phyloP scores from a whole-genome alignment of 2,888 invertebrate species.

The Tenthredo distinguenda region DNA sequence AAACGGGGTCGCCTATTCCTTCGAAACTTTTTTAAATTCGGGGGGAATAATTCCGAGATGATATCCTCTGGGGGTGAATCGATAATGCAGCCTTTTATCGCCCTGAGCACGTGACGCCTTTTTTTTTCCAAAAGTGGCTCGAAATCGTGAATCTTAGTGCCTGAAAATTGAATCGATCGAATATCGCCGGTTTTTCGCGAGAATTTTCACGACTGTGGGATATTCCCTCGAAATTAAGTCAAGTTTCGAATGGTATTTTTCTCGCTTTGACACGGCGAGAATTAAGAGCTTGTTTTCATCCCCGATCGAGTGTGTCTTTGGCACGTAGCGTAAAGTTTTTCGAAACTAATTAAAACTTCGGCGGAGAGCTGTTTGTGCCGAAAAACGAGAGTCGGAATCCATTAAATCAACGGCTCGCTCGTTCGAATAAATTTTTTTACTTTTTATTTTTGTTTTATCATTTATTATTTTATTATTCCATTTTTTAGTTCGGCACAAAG shows the following conservation, averaged over 20 bases:
- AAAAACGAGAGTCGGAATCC: conserved; percentile 20
- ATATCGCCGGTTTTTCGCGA: no score
- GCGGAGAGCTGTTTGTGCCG: not conserved
- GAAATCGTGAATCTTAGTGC: no score
- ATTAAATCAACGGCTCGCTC: conserved; percentile 2
- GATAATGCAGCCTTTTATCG: no score
- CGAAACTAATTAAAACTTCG: conserved; percentile 35
- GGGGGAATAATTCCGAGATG: no score
- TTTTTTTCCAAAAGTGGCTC: no score
- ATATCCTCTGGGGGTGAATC: no score
- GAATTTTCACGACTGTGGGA: no score
- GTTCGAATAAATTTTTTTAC: not conserved
- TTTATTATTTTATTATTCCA: not conserved
- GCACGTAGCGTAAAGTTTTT: conserved; percentile 4
- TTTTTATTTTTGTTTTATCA: not conserved
- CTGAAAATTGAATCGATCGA: no score
- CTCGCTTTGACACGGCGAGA: not conserved
- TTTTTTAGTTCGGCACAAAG: not conserved
- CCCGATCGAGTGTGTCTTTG: not conserved
- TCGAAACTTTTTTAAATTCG: no score
- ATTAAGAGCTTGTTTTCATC: conserved; percentile 1
- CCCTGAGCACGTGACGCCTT: no score
- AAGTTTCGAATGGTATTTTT: not conserved
- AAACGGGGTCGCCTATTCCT: no score
- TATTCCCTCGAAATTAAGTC: not conserved